Evolutionary conservation across 2,113 vertebrate genomes (phyloP), one percentile per base, ranked within the genome.

Genomic region (Athene noctua): DNA sequence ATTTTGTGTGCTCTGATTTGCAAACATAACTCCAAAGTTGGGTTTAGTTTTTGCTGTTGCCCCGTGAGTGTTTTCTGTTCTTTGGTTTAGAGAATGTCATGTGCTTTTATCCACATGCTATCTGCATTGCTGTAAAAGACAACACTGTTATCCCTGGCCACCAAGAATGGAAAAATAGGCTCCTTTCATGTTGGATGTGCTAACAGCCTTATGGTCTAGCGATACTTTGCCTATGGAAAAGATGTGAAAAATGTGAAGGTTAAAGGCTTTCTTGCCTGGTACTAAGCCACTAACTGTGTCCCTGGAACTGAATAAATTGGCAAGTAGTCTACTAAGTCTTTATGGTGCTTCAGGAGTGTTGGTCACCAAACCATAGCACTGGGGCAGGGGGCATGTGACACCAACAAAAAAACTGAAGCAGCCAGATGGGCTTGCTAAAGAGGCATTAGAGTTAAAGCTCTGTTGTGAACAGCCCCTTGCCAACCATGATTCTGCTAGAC

Each of bases 381-480:
- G 1, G 30, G 40, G 52, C 52, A 52, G 15, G 21, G 29, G 36
- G 21, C 13, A 71, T 3, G 9, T 0, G 3, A 25, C 52, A 36
- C 34, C 36, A 19, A 2, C 6, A 29, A 5, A 66, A 32, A 15
- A 61, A 17, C 12, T 5, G 23, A 16, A 54, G 34, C 29, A 25
- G 51, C 32, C 51, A 44, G 11, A 44, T 26, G 51, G n/a, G 20
- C 36, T 84, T n/a, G 57, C 55, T 44, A n/a, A 3, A 42, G 44
- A 49, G 65, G 30, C 0, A 0, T 22, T 11, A 22, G 71, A 82
- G 32, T 34, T 46, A 25, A 20, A 80, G 38, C 54, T 46, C 47
- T 22, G 18, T 22, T 14, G 22, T 21, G 23, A 59, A 10, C 61
- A 40, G 29, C 16, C 29, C 19, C 5, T 11, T 40, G 70, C 38